Evolutionary conservation across 2,113 vertebrate genomes (phyloP), one percentile per base, ranked within the genome.

Genomic region (Clarias batrachus): DNA sequence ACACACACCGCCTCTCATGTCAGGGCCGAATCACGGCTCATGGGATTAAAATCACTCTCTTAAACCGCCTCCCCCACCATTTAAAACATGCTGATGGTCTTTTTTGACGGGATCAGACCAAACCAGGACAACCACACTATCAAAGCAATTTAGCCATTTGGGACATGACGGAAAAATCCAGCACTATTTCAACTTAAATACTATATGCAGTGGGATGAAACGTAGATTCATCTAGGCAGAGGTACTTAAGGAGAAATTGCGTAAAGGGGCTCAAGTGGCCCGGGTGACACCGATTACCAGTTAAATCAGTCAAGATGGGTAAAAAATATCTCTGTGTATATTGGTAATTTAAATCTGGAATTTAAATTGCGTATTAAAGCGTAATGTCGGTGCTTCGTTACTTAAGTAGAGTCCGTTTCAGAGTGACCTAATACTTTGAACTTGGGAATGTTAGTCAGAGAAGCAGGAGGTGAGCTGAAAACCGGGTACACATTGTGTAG

Each of bases 61-160:
- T 88, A 88, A 86, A 62, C 77, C 41, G 21, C 74, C 30, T 30
- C n/a, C 66, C 16, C 70, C 37, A 9, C 52, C 30, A 57, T 30
- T 90, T 86, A 90, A 93, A 93, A 93, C 90, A 94, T 83, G 84
- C 85, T 90, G 92, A 94, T 93, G 91, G 91, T 92, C 89, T 92
- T 90, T 48, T 73, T 88, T 88, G 85, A 89, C 82, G 84, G 91
- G 91, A 92, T 93, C 86, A 89, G 89, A 81, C 84, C 80, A 30
- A 83, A 71, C 30, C 68, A 73, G 82, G 54, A 84, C 82, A 84
- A 52, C 68, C 71, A 83, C 41, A 76, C 60, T 82, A 82, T 88
- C 92, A 93, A 92, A 93, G 93, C 93, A 91, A 94, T 94, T 93
- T 94, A 71, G 87, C 86, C 5, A 86, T 91, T 89, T 56, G 84